Conservation (phyloP, 2,888 invertebrate genomes). For the Thelaira solivaga region DNA sequence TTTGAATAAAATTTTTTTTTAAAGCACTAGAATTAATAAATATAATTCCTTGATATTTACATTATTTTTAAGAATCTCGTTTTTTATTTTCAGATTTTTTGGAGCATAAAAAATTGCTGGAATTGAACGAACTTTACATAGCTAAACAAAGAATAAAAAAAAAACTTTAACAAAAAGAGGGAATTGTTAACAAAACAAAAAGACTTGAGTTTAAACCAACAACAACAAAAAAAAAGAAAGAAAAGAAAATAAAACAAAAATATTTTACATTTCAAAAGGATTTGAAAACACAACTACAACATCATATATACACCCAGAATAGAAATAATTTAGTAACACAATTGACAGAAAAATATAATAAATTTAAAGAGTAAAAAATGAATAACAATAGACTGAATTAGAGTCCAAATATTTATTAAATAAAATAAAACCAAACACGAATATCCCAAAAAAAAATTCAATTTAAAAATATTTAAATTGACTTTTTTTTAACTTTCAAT, state of each 20-base stretch:
- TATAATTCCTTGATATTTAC: not conserved
- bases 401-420: constrained; percentile 74
- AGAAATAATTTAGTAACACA: constrained; percentile 33
- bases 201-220: constrained; percentile 41
- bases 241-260: constrained; percentile 18
- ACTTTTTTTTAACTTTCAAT: constrained; percentile 46
- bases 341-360: constrained; percentile 7
- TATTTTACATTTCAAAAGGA: constrained; percentile 55
- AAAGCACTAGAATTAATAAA: not conserved
- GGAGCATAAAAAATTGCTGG: constrained; percentile 59
- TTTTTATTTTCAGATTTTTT: constrained; percentile 44
- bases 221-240: constrained; percentile 38
- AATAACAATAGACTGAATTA: constrained; percentile 76
- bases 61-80: constrained; percentile 4
- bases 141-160: not conserved
- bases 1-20: not conserved
- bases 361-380: constrained; percentile 58
- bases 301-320: constrained; percentile 26
- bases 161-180: constrained; percentile 29
- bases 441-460: constrained; percentile 24
- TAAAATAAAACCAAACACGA: constrained; percentile 14
- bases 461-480: constrained; percentile 39
- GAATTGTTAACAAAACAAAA: constrained; percentile 47
- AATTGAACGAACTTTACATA: constrained; percentile 49
- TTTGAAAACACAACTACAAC: constrained; percentile 64